Base-by-base conservation (phyloP, 1,140 invertebrate genomes). In the Meloidogyne hapla region DNA sequence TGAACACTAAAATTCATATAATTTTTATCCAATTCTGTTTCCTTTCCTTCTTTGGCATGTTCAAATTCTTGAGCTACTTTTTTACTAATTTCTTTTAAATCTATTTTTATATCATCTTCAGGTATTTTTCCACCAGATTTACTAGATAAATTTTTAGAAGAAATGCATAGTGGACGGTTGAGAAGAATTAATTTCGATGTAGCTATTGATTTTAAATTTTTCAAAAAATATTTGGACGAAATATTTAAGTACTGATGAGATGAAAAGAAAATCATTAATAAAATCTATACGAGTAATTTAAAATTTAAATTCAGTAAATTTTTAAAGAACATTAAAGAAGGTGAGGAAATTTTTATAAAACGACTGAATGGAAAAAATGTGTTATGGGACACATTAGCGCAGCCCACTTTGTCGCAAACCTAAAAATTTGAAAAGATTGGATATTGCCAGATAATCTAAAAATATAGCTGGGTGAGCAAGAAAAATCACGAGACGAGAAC, bases 1-100 rank as follows among this genome's bases (percentile, higher is more conserved):
- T 65, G 15, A 18, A 80, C 81, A 64, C 69, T 69, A 65, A 84
- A 84, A 68, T 83, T 83, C 84, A 84, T 84, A 69, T 85, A 84
- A 45, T 82, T 78, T 64, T 84, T 84, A 56, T 85, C 81, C 21
- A 83, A 26, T 62, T 84, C 78, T n/a, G 38, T 62, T 15, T 42
- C 65, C 8, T 56, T 71, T 13, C 77, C 78, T 15, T 82, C 28
- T n/a, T 67, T 69, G 9, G 67, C 63, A 48, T 69, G 38, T 69
- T 82, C 72, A 13, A 82, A 62, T 3, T 70, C 73, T 61, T 83
- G 74, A 18, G 76, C 77, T 72, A 83, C 26, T 40, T 79, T 75
- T 56, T 75, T 74, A 63, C 64, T 69, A n/a, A 84, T 62, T 62
- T 83, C 80, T 21, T 83, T 61, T 13, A 83, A 56, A 67, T 83